Base-by-base conservation (phyloP, 2,888 invertebrate species). In the Litoditis marina region DNA sequence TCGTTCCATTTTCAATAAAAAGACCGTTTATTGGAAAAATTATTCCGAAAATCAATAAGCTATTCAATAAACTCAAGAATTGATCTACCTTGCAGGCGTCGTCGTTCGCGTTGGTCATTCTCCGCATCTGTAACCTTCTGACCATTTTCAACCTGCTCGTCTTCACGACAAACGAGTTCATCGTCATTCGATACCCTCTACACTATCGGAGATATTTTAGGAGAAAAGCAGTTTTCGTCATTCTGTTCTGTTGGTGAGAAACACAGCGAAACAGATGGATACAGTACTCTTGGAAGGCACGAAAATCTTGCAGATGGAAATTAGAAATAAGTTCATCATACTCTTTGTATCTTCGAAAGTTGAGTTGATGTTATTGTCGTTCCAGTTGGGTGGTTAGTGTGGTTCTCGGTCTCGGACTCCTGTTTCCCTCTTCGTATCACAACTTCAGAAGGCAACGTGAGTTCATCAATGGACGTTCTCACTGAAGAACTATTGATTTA, bases 71-170 rank as follows among this genome's bases (percentile, higher is more conserved):
- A n/a, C n/a, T 32, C 19, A 46, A n/a, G 19, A 60, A 51, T 39
- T n/a, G 11, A 58, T 51, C 50, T 34, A 28, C 36, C 8, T 65
- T 74, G 32, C 65, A 80, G 80, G 73, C 75, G 2, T 78, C 77
- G 47, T 74, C 76, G 50, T 76, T 75, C 56, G 74, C 76, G 19
- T 63, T 82, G 39, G 71, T 81, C 28, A 63, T 80, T 19, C 69
- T 82, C 28, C 74, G 79, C n/a, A 74, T 76, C 31, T 79, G 80
- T 63, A 82, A 82, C 60, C 60, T 82, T 50, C 62, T 82, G 42
- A 82, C 82, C 13, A 82, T 83, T 34, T 80, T 82, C 73, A 82
- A 82, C 61, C 66, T 82, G 49, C 70, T 82, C 25, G 77, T 82
- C 3, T 82, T 82, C 70, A 82, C 82, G 1, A 74, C 78, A 7